Base-by-base conservation (phyloP, 92 coral and sea anemone genomes). In the Parazoanthus atlanticus region DNA sequence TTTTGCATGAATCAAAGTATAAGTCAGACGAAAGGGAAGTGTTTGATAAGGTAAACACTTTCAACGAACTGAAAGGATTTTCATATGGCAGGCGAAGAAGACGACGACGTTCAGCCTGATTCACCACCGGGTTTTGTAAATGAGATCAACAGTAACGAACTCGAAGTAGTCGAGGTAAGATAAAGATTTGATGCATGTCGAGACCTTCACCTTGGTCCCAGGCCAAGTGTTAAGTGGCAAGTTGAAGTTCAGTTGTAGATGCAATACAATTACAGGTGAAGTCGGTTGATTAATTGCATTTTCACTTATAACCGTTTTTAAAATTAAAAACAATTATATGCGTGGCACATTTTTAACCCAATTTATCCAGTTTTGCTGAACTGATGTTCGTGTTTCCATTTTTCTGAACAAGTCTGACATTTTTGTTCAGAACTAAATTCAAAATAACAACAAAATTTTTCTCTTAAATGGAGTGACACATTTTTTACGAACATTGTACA, bases 81-180 rank as follows among this genome's bases (percentile, higher is more conserved):
- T 36, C 47, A 30, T 30, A 88, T 88, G 91, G 88, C 85, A 31
- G 56, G 65, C 85, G 92, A 81, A 30, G 94, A 93, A 8, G 95
- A 92, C 41, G 94, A 95, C 58, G 98, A 94, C 76, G 65, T 93
- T 66, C 98, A 95, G 76, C 89, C 96, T 3, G 98, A 95, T 89
- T 93, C 98, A 10, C 98, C 98, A 11, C 96, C 98, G 8, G 94
- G 96, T 21, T 97, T 97, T 87, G 99, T 97, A 17, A 98, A 94
- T 79, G 98, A 97, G 89, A 97, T 97, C 38, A 91, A 93, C 61
- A 91, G 90, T 80, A 86, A 88, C 75, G 99, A 97, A 85, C 96
- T 97, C 7, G 82, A 89, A 34, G 91, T 91, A 31, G 81, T 91
- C 7, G 97, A 94, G 97, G 99, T 97, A 79, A 70, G 79, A 36